Percentiles rank a stretch among this genome's conserved stretches.
phyloP scores from a whole-genome alignment of 2,888 invertebrate species.

The Himalopsyche anomala region DNA sequence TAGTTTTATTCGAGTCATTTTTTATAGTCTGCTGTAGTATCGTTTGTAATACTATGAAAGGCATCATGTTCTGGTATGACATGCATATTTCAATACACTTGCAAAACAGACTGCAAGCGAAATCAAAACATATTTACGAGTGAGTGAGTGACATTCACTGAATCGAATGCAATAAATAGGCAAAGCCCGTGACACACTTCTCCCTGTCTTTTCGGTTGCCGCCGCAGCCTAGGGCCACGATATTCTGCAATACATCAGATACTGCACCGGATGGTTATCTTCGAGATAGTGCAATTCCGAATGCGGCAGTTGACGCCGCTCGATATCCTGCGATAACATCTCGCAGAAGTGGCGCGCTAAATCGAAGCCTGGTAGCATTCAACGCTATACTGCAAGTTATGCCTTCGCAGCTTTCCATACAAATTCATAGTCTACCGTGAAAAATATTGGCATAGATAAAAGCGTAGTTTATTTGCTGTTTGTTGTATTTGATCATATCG shows the following conservation, averaged over 20 bases:
- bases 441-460: too few relatives aligned
- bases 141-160: slow-evolving; percentile 35
- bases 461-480: too few relatives aligned
- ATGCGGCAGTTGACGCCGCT: slow-evolving; percentile 37
- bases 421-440: too few relatives aligned
- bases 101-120: neutral
- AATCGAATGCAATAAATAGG: slow-evolving; percentile 40
- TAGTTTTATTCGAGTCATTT: too few relatives aligned
- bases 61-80: too few relatives aligned
- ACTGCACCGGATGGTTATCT: slow-evolving; percentile 36
- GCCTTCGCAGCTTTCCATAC: too few relatives aligned
- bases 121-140: neutral
- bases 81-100: slow-evolving; percentile 24
- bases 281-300: slow-evolving; percentile 28
- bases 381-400: neutral
- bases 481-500: too few relatives aligned
- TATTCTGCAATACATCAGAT: slow-evolving; percentile 17
- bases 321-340: slow-evolving; percentile 27
- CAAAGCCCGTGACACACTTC: slow-evolving; percentile 42
- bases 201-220: slow-evolving; percentile 29
- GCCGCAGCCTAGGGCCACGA: neutral
- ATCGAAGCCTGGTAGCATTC: slow-evolving; percentile 38
- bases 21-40: too few relatives aligned
- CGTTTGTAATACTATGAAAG: too few relatives aligned
- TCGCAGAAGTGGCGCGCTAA: slow-evolving; percentile 9